Conservation (phyloP, 2,113 vertebrate species). For the Leptobrachium leishanense region DNA sequence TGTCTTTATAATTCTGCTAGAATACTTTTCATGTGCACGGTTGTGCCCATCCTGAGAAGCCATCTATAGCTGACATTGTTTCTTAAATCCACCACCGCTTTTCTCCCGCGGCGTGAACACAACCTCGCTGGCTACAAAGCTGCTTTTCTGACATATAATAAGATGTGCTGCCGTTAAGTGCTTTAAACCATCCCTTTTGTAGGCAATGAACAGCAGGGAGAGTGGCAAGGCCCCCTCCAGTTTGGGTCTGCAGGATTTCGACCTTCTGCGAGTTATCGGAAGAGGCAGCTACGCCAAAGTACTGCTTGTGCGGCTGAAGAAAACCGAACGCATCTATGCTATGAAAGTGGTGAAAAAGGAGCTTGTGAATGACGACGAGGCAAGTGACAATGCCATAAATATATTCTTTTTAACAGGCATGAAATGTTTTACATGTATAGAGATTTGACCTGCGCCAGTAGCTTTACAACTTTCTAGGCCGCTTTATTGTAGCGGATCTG, state of each 20-base stretch:
- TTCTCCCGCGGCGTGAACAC: neutral
- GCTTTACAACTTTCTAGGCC: no score
- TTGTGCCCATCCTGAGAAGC: neutral
- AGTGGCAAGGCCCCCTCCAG: conserved; percentile 90
- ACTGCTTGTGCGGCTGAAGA: conserved; percentile 90
- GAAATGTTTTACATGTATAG: no score
- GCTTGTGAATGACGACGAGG: conserved; percentile 97
- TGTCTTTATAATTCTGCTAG: conserved; percentile 6
- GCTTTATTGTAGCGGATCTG: no score
- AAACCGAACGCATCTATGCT: conserved; percentile 96
- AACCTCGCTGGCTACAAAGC: conserved; percentile 13
- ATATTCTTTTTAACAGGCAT: no score
- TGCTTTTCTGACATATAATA: conserved; percentile 21
- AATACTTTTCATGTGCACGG: neutral
- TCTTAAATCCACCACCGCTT: neutral
- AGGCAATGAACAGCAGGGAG: conserved; percentile 90
- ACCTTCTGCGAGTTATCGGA: conserved; percentile 93
- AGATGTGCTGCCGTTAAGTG: neutral
- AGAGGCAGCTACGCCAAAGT: conserved; percentile 98
- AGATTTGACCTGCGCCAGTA: no score
- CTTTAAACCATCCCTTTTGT: conserved; percentile 26
- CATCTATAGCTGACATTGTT: conserved; percentile 18
- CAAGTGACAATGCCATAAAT: conserved; percentile 53
- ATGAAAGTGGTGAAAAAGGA: conserved; percentile 99
- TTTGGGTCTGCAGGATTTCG: conserved; percentile 92